These are phyloP conservation scores for Euwallacea fornicatus DNA, from an alignment of 1,140 invertebrate species.

Conservation along the genomic window DNA sequence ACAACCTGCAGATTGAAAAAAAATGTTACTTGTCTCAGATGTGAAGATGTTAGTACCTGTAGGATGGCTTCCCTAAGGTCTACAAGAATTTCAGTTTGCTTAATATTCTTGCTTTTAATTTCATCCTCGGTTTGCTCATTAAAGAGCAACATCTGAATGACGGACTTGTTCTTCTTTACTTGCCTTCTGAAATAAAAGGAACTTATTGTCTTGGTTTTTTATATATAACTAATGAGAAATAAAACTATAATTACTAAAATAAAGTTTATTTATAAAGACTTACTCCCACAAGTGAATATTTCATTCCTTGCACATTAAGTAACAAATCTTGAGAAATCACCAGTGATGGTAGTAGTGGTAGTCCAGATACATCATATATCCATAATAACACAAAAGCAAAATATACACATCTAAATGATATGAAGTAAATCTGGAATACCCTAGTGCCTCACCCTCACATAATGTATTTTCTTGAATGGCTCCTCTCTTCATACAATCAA, in stretches of 20 bases:
- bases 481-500: too few species aligned
- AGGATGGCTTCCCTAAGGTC: constrained; percentile 95
- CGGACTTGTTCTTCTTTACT: constrained; percentile 87
- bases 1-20: constrained; percentile 65
- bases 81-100: constrained; percentile 91
- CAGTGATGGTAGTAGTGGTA: too few species aligned
- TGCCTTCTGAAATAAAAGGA: constrained; percentile 65
- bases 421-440: not conserved
- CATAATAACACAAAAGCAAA: too few species aligned
- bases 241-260: too few species aligned
- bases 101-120: constrained; percentile 94
- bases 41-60: constrained; percentile 54
- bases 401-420: not conserved
- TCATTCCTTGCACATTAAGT: too few species aligned
- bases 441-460: too few species aligned
- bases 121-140: constrained; percentile 78
- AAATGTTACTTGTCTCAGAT: not conserved
- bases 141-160: constrained; percentile 88
- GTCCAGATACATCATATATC: too few species aligned
- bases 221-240: too few species aligned
- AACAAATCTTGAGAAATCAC: not conserved
- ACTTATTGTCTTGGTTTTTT: too few species aligned
- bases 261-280: too few species aligned
- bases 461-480: too few species aligned
- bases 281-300: too few species aligned